Conservation (phyloP, 1,140 invertebrate genomes). For the Trachelipus rathkii region DNA sequence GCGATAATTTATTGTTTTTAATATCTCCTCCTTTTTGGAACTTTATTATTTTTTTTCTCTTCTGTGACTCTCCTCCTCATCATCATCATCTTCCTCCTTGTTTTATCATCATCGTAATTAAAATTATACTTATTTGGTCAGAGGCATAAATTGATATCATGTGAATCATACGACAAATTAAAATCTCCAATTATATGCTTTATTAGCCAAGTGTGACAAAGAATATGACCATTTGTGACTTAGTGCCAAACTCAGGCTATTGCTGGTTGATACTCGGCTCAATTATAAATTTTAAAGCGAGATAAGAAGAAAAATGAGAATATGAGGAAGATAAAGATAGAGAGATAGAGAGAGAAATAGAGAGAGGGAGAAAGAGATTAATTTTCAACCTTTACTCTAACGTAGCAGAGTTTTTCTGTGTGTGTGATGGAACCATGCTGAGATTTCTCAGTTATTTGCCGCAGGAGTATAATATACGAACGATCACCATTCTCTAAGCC, state of each 20-base stretch:
- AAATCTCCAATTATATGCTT: conserved; percentile 2
- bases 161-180: neutral
- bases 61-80: no score
- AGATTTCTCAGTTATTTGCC: conserved; percentile 7
- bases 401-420: neutral
- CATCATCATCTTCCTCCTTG: no score
- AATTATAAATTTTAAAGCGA: no score
- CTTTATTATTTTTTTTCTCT: no score
- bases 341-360: no score
- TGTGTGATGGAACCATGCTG: neutral
- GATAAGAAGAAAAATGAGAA: no score
- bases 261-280: no score
- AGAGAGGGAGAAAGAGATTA: neutral
- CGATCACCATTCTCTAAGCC: neutral
- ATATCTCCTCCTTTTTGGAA: no score
- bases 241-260: no score
- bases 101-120: neutral
- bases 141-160: neutral
- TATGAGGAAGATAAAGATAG: no score
- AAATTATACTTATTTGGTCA: neutral
- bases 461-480: neutral
- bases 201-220: neutral
- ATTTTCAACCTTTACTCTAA: neutral
- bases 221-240: no score
- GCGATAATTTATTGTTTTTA: no score